phyloP scores from a whole-genome alignment of 92 coral and sea anemone species.

The Pocillopora meandrina region DNA sequence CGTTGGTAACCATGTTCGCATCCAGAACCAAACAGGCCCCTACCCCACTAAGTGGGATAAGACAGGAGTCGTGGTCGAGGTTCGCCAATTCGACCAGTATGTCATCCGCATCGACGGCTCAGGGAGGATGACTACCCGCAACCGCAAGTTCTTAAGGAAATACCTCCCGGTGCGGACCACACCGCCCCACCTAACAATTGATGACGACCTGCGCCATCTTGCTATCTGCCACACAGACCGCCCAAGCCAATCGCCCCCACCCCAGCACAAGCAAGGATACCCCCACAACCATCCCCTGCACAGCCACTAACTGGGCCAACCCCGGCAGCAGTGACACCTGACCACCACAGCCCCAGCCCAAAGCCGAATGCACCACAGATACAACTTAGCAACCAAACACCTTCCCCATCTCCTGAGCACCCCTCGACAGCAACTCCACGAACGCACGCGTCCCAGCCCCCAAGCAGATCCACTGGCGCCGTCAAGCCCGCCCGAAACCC shows the following conservation, averaged over 20 bases:
- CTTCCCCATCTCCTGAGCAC: too few relatives aligned
- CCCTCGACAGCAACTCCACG: neutral
- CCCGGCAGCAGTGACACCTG: neutral
- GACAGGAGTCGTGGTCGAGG: constrained; percentile 41
- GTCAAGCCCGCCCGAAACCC: constrained; percentile 3
- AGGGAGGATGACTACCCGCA: constrained; percentile 44
- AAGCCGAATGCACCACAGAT: neutral
- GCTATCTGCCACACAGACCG: neutral
- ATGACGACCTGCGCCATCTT: constrained; percentile 46
- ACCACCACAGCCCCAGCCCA: neutral
- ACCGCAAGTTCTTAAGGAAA: constrained; percentile 42
- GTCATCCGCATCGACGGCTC: constrained; percentile 41
- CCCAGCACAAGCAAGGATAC: neutral
- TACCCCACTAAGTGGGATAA: constrained; percentile 63
- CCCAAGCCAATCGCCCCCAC: neutral
- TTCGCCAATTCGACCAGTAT: constrained; percentile 61
- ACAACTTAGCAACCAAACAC: too few relatives aligned
- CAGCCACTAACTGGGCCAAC: constrained; percentile 16
- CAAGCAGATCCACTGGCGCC: neutral
- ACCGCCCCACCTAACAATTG: constrained; percentile 45
- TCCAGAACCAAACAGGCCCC: constrained; percentile 58
- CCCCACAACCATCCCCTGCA: neutral
- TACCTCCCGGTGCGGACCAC: constrained; percentile 33
- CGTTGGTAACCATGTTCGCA: constrained; percentile 44
- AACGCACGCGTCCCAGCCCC: neutral